Conservation (phyloP, 2,888 invertebrate genomes). For the Melanostoma scalare region DNA sequence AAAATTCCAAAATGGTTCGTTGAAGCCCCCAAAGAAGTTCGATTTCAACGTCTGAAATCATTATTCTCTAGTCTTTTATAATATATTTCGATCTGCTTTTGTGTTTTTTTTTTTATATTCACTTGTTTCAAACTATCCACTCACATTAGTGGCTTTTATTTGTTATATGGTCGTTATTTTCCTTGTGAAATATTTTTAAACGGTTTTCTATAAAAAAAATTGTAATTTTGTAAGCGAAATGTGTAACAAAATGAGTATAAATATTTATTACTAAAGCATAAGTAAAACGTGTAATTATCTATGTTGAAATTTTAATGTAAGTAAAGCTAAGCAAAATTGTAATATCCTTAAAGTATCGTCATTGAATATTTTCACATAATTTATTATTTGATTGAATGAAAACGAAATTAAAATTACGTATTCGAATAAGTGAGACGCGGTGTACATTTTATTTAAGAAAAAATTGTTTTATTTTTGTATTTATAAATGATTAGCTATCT, state of each 20-base stretch:
- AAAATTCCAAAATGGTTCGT: constrained; percentile 6
- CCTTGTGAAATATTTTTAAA: constrained; percentile 29
- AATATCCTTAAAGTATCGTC: constrained; percentile 26
- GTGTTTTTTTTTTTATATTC: constrained; percentile 3
- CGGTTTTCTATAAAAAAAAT: constrained; percentile 20
- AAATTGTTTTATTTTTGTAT: constrained; percentile 42
- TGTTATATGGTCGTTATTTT: not conserved
- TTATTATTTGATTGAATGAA: constrained; percentile 45
- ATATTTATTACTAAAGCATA: constrained; percentile 65
- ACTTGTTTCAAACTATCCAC: not conserved
- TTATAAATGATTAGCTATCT: constrained; percentile 1
- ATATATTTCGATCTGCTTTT: constrained; percentile 47
- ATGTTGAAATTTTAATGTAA: constrained; percentile 40
- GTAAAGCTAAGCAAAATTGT: constrained; percentile 20
- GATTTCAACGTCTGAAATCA: constrained; percentile 25
- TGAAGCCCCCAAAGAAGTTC: not conserved
- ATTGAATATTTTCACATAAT: constrained; percentile 48
- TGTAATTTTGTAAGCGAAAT: constrained; percentile 64
- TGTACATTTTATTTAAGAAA: constrained; percentile 51
- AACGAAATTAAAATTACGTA: not conserved
- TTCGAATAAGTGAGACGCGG: constrained; percentile 37
- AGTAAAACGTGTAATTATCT: constrained; percentile 53
- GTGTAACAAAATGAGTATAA: constrained; percentile 25
- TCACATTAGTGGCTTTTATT: constrained; percentile 20
- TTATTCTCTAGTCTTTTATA: constrained; percentile 61